Percentiles rank a stretch among this genome's conserved stretches.
These are phyloP conservation scores for Polydrusus cervinus DNA, from an alignment of 2,888 invertebrate genomes.

Conservation along the genomic window DNA sequence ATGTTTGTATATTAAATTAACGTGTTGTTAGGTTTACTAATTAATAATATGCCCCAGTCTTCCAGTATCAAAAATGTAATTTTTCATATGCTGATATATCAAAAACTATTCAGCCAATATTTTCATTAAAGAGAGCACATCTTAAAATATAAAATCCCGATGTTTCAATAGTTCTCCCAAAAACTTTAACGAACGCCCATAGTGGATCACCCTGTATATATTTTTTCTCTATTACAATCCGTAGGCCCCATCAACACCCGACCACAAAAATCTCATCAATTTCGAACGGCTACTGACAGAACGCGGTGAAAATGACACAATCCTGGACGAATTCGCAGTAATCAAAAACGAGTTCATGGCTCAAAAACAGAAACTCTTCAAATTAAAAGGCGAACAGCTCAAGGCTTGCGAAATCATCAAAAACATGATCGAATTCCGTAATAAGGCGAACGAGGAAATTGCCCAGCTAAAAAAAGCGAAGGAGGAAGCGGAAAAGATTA, in stretches of 20 bases:
- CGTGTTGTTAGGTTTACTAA: too few species aligned
- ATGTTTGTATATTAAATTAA: too few species aligned
- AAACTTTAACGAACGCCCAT: too few species aligned
- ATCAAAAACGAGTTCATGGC: conserved; percentile 58
- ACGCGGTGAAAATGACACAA: conserved; percentile 50
- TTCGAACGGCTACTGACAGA: conserved; percentile 49
- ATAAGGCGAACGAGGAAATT: conserved; percentile 66
- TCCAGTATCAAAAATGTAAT: too few species aligned
- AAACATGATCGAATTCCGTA: conserved; percentile 66
- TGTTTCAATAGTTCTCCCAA: too few species aligned
- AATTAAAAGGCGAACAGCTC: conserved; percentile 68
- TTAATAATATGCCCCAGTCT: too few species aligned
- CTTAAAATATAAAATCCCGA: too few species aligned
- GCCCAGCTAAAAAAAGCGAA: conserved; percentile 64
- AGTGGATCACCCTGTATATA: too few species aligned
- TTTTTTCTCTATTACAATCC: background rate
- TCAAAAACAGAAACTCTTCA: conserved; percentile 63
- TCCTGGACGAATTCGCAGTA: conserved; percentile 53
- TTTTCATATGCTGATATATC: too few species aligned
- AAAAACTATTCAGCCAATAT: too few species aligned
- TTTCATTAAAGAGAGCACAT: too few species aligned
- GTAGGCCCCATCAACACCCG: conserved; percentile 49
- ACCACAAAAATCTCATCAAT: conserved; percentile 45
- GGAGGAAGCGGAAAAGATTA: conserved; percentile 42
- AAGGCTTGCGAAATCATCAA: conserved; percentile 70